Evolutionary conservation across 2,797 vertebrate genomes (phyloP).

Genomic region (Anas acuta): DNA sequence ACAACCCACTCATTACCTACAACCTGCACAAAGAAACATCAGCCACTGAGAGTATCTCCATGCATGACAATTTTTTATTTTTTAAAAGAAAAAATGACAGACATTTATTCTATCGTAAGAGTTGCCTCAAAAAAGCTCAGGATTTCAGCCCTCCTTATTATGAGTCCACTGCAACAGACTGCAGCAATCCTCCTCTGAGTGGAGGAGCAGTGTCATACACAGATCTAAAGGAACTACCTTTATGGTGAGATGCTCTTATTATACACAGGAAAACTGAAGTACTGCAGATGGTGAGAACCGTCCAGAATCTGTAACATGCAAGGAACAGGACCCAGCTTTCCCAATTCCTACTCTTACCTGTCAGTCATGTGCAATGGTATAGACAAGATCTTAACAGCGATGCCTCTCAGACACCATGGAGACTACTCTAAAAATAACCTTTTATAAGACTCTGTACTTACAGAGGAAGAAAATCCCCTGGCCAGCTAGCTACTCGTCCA

Average conservation of each 20-base stretch:
- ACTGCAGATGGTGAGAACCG: background rate
- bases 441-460: background rate
- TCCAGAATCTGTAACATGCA: fast-evolving
- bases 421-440: background rate
- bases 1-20: fast-evolving
- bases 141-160: background rate
- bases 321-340: background rate
- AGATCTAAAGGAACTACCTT: background rate
- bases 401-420: background rate
- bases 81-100: background rate
- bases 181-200: background rate
- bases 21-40: background rate
- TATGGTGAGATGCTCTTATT: background rate
- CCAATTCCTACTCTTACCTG: background rate
- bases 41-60: background rate
- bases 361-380: background rate
- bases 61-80: fast-evolving
- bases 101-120: background rate
- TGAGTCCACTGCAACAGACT: background rate
- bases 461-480: background rate
- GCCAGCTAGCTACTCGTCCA: background rate
- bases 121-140: background rate
- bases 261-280: background rate
- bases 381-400: background rate
- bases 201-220: background rate